A percentile compares a stretch with the other conserved stretches of the same genome.
These are phyloP conservation scores for Ramphastos sulfuratus DNA, from an alignment of 2,113 vertebrate genomes.

Conservation along the genomic window DNA sequence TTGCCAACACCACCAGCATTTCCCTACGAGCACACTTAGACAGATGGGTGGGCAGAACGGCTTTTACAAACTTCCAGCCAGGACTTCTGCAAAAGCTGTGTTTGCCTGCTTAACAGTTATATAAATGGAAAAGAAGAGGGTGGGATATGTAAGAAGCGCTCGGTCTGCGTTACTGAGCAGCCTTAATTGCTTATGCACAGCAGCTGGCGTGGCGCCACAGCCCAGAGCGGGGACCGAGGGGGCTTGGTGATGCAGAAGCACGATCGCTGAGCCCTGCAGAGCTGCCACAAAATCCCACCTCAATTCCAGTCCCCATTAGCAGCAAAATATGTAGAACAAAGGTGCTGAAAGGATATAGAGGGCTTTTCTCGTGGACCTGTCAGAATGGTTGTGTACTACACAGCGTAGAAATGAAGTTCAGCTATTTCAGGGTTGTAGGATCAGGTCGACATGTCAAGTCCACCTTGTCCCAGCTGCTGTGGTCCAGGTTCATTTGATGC, in stretches of 20 bases:
- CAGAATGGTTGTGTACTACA: not conserved
- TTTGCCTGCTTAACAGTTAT: not conserved
- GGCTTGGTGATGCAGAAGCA: not conserved
- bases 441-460: accelerated
- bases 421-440: not conserved
- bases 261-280: not conserved
- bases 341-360: not conserved
- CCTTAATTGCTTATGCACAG: not conserved
- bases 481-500: not conserved
- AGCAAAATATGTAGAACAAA: not conserved
- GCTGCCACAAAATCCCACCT: not conserved
- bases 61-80: not conserved
- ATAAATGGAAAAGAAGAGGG: not conserved
- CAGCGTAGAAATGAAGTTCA: not conserved
- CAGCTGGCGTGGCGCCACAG: accelerated
- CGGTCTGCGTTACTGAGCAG: not conserved
- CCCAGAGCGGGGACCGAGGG: accelerated
- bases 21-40: not conserved
- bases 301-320: not conserved
- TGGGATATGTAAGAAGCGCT: not conserved
- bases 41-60: not conserved
- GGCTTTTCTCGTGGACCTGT: not conserved
- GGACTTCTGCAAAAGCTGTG: not conserved
- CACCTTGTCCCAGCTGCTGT: not conserved
- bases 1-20: not conserved